These are phyloP conservation scores for Lutjanus campechanus DNA, from an alignment of 2,797 vertebrate genomes.

Conservation along the genomic window DNA sequence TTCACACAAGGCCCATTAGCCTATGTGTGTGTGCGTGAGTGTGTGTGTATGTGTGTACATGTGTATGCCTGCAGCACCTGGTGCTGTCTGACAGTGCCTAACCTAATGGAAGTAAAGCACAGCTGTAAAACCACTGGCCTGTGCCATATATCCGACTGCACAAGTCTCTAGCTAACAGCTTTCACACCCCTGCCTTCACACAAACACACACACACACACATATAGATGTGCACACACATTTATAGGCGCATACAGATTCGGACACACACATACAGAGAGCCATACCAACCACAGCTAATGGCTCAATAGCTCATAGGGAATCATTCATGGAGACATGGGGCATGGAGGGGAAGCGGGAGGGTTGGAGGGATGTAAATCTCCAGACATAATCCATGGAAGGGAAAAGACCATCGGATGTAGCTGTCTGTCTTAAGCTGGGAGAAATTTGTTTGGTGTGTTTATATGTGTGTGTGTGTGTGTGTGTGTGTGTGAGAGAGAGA, in stretches of 20 bases:
- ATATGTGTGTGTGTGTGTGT: conserved; percentile 37
- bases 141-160: conserved; percentile 71
- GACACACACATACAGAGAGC: conserved; percentile 52
- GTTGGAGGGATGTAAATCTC: conserved; percentile 70
- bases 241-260: conserved; percentile 43
- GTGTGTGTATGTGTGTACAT: conserved; percentile 39
- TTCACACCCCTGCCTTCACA: conserved; percentile 54
- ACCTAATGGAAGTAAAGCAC: conserved; percentile 82
- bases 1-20: conserved; percentile 75
- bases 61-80: conserved; percentile 68
- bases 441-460: conserved; percentile 64
- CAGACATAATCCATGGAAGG: conserved; percentile 75
- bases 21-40: conserved; percentile 27
- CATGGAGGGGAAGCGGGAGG: conserved; percentile 13
- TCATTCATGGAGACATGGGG: conserved; percentile 55
- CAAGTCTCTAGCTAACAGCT: conserved; percentile 68
- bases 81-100: conserved; percentile 72
- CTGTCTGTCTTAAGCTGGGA: conserved; percentile 70
- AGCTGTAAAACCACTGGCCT: conserved; percentile 83
- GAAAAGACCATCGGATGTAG: conserved; percentile 75
- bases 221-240: conserved; percentile 44
- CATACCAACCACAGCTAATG: conserved; percentile 59
- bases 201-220: conserved; percentile 47
- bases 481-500: conserved; percentile 15
- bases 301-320: conserved; percentile 71